Evolutionary conservation across 2,888 invertebrate species (phyloP).

Genomic region (Netelia virgata): DNA sequence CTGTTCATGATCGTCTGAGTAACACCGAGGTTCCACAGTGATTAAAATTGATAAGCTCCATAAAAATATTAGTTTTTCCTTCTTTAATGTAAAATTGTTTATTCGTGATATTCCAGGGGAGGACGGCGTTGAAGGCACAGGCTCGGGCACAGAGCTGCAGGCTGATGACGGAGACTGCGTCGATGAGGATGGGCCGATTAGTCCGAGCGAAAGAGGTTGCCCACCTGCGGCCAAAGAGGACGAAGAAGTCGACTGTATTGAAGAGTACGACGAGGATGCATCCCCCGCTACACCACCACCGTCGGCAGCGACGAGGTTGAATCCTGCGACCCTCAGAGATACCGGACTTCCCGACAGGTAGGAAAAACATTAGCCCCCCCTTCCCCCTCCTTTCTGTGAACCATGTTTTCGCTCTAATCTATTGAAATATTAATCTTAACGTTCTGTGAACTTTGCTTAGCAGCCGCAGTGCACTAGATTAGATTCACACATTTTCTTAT

Average conservation of each 20-base stretch:
- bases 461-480: constrained; percentile 56
- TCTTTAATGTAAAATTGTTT: constrained; percentile 21
- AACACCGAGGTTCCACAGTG: constrained; percentile 43
- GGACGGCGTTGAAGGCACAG: constrained; percentile 83
- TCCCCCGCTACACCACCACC: constrained; percentile 79
- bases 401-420: constrained; percentile 23
- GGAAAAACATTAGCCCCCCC: neutral
- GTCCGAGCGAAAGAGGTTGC: constrained; percentile 84
- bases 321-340: constrained; percentile 81
- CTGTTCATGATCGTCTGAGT: constrained; percentile 31
- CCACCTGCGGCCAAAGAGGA: constrained; percentile 85
- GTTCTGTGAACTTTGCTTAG: constrained; percentile 9
- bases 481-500: constrained; percentile 21
- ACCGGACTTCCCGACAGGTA: constrained; percentile 82
- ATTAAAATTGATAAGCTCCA: constrained; percentile 30
- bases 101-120: constrained; percentile 86
- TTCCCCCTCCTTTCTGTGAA: neutral
- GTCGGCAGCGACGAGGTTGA: constrained; percentile 80
- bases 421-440: constrained; percentile 17
- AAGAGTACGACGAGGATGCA: constrained; percentile 83
- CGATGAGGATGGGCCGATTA: constrained; percentile 87
- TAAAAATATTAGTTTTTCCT: neutral
- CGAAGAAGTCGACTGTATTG: constrained; percentile 85
- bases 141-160: constrained; percentile 83
- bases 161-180: constrained; percentile 88